Evolutionary conservation across 2,888 invertebrate species (phyloP), one percentile per base, ranked within the genome.

Genomic region (Idaea straminata): DNA sequence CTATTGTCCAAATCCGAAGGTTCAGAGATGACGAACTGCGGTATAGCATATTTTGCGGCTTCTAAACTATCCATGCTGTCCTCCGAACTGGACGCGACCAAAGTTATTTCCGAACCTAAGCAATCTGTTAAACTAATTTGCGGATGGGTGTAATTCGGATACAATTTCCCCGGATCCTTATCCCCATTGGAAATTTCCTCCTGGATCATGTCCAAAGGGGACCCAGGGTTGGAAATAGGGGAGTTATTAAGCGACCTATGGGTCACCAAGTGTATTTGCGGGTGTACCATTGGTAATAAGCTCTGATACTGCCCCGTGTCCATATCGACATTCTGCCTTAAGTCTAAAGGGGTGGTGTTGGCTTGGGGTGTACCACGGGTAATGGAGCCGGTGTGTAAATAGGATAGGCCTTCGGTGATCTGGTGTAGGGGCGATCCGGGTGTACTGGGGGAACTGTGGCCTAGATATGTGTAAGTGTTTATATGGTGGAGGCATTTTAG

Each of bases 71-170:
- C 96, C 87, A 95, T 95, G 61, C 95, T 95, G 68, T 96, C 96
- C 69, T 95, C 95, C 0, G 96, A 96, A 0, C 96, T 96, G 0
- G 96, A 96, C 0, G 96, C 96, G 0, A 97, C 96, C 3, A 97
- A 81, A 0, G 97, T 97, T 0, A 97, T 95, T 86, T 97, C 96
- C 5, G 96, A 96, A 0, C 98, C 98, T 64, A 97, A 94, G 64
- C 98, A 98, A 83, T 98, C 98, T 0, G 98, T 98, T 10, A 98
- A 94, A 75, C 97, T 98, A 69, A 98, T 98, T 86, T 98, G 98
- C 0, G 98, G 98, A 83, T 96, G 95, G 15, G 83, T 91, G 2
- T 68, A 83, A 70, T 75, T 70, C 35, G 73, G 57, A 10, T 47
- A 47, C 2, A 4, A 7, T 47, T 47, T 47, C 13, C 13, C 7